Evolutionary conservation across 2,113 vertebrate species (phyloP).

Genomic region (Leptodactylus fuscus): DNA sequence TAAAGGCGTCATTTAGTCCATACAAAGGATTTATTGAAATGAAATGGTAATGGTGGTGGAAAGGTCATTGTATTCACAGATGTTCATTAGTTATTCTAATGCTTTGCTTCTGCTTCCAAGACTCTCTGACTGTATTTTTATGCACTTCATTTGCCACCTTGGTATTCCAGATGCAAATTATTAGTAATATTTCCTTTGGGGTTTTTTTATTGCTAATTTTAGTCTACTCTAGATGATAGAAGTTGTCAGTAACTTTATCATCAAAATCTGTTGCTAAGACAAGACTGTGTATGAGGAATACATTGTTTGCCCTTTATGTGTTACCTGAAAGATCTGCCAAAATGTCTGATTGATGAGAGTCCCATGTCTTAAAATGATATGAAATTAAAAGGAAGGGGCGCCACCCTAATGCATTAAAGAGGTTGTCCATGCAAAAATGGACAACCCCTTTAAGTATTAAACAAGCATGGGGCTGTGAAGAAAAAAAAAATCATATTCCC

Average conservation of each 20-base stretch:
- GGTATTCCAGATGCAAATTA: not conserved
- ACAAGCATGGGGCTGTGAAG: too few relatives aligned
- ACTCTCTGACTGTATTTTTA: not conserved
- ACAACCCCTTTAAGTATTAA: too few relatives aligned
- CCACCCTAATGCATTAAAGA: too few relatives aligned
- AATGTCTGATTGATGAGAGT: too few relatives aligned
- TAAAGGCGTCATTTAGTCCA: not conserved
- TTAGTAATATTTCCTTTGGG: not conserved
- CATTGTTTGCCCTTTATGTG: too few relatives aligned
- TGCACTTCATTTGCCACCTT: not conserved
- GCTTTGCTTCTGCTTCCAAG: not conserved
- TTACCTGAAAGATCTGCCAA: too few relatives aligned
- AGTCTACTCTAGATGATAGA: not conserved
- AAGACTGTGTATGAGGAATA: not conserved
- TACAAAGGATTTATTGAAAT: not conserved
- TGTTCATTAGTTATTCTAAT: not conserved
- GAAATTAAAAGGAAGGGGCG: too few relatives aligned
- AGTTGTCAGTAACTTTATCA: not conserved
- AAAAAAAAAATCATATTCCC: too few relatives aligned
- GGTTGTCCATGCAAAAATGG: too few relatives aligned
- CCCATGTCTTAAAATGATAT: too few relatives aligned
- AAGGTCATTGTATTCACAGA: constrained; percentile 12
- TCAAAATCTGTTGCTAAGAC: too few relatives aligned
- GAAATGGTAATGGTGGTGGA: not conserved
- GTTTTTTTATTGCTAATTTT: not conserved